Base-by-base conservation (phyloP, 2,888 invertebrate species). In the Syritta pipiens region DNA sequence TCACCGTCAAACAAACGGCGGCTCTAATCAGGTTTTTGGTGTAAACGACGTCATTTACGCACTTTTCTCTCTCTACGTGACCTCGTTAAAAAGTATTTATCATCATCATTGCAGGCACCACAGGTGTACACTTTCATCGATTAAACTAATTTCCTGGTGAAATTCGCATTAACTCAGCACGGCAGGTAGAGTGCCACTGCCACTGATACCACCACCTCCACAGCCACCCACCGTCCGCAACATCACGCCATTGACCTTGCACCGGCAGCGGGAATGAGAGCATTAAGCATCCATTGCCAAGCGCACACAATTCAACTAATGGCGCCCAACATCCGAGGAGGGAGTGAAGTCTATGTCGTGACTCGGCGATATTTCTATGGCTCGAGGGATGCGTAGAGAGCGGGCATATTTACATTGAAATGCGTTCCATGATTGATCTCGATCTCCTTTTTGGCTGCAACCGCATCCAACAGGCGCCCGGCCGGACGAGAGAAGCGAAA, bases 11-110 rank as follows among this genome's bases (percentile, higher is more conserved):
- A 3, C 19, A 4, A 40, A 10, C 1, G 14, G 14, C 10, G 9
- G 1, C 14, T 12, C 42, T 6, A 51, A 48, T 42, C 37, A 42
- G 49, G 40, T 12, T n/a, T n/a, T n/a, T 42, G 19, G 59, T 60
- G 59, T 67, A 59, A 67, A 67, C 51, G 37, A 46, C 53, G 67
- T 51, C 59, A 67, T 59, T 74, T 53, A 74, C 74, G 74, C 74
- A 60, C 53, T 42, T 67, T 59, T 59, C 28, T n/a, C n/a, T n/a
- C n/a, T n/a, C 59, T 37, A 26, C 51, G 44, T 74, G 59, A 60
- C 67, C 74, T 74, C 51, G 59, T 74, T 74, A 37, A 37, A 60
- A 24, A 28, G 26, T n/a, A 37, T 67, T 74, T 67, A 53, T 53
- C 59, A 67, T 20, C 55, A 9, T 49, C 14, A n/a, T 28, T 22